Evolutionary conservation across 35 echinoderm and acorn worm genomes (phyloP), one percentile per base, ranked within the genome.

Genomic region (Ptychodera flava): DNA sequence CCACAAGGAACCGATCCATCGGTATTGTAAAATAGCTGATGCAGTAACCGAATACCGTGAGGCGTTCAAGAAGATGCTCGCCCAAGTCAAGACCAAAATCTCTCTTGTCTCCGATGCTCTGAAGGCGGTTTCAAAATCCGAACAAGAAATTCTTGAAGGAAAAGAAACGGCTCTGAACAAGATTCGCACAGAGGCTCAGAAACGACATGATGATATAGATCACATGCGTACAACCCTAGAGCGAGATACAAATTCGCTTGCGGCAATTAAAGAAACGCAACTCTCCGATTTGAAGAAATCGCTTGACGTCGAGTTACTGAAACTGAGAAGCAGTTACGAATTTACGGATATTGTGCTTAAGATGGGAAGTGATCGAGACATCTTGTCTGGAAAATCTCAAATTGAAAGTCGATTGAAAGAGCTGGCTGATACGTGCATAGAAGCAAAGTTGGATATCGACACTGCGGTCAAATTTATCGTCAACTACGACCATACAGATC

Each of bases 1-100:
- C 34, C 91, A 88, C 81, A 31, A 36, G 27, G 82, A 83, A 78
- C 88, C 88, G n/a, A 81, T 77, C 16, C 88, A 89, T 45, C 0
- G 22, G 45, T 64, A 64, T 22, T 64, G 45, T 64, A 6, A 22
- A 22, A 12, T 64, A 64, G 22, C 45, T 64, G 45, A 64, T 64
- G 45, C 45, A 64, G 45, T 64, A 22, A 64, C 45, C 22, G 45
- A 6, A 64, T 64, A 22, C 22, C 45, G 45, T 64, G 45, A 6
- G 45, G 45, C 45, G 22, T 22, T 64, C 6, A 64, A 64, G 22
- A 64, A 64, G 45, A 64, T 64, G 45, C 45, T 64, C 22, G 45
- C 45, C 22, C 6, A 64, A 22, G 45, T 64, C 6, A 64, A 22
- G 45, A 64, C 22, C 6, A 64, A 64, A 22, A 64, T 64, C 22